Conservation (phyloP, 2,797 vertebrate genomes). For the Spinibarbus caldwelli region DNA sequence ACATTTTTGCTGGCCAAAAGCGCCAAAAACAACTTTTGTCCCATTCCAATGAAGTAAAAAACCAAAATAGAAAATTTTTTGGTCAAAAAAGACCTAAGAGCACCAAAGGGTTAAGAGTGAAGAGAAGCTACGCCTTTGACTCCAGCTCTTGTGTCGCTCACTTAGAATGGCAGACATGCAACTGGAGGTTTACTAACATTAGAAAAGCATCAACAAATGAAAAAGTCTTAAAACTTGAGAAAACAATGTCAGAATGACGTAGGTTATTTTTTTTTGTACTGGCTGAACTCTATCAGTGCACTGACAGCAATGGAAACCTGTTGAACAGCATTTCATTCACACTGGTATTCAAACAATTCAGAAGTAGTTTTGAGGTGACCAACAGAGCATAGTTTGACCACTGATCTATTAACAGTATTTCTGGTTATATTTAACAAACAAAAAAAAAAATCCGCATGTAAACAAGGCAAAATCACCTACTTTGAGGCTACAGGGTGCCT, state of each 20-base stretch:
- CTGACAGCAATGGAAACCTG: constrained; percentile 64
- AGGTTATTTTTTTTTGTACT: too few species aligned
- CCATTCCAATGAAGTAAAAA: neutral
- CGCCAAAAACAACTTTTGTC: too few species aligned
- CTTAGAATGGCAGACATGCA: neutral
- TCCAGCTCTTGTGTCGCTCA: neutral
- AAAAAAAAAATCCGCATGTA: neutral
- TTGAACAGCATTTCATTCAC: constrained; percentile 59
- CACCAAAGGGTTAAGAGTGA: too few species aligned
- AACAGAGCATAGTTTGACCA: constrained; percentile 4
- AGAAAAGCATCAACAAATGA: neutral
- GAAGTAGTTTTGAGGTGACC: constrained; percentile 37
- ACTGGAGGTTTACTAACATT: neutral
- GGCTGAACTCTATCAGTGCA: neutral
- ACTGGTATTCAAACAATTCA: constrained; percentile 66
- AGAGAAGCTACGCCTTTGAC: neutral
- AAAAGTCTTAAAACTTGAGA: neutral
- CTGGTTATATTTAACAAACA: constrained; percentile 32
- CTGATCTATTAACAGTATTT: constrained; percentile 7
- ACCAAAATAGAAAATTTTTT: neutral
- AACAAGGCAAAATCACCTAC: constrained; percentile 26
- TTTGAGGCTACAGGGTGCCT: constrained; percentile 32
- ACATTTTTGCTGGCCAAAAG: neutral
- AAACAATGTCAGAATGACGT: constrained; percentile 2
- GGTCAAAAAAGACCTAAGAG: too few species aligned